Evolutionary conservation across 1,140 invertebrate genomes (phyloP).

Genomic region (Pogonomyrmex californicus): DNA sequence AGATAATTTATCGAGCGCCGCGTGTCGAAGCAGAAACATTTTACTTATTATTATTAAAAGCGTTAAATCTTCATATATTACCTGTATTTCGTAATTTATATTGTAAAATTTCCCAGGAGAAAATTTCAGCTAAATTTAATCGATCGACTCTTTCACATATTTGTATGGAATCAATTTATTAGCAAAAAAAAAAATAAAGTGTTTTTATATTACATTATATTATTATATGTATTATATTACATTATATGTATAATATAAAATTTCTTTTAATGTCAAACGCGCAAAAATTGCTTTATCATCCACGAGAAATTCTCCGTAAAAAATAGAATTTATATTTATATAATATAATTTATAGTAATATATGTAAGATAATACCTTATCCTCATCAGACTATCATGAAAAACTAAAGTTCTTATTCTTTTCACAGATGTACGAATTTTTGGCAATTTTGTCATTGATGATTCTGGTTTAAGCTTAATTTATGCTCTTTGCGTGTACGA

Average conservation of each 20-base stretch:
- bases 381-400: no score
- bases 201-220: not conserved
- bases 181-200: not conserved
- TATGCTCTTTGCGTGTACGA: slow-evolving; percentile 3
- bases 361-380: not conserved
- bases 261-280: not conserved
- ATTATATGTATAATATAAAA: not conserved
- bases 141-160: not conserved
- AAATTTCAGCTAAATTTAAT: not conserved
- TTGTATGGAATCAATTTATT: not conserved
- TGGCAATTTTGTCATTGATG: not conserved
- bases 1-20: not conserved
- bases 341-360: no score
- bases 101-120: not conserved
- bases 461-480: slow-evolving; percentile 15
- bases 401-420: not conserved
- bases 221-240: not conserved
- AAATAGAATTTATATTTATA: not conserved
- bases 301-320: not conserved
- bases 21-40: not conserved
- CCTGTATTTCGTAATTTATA: not conserved
- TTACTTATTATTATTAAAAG: not conserved
- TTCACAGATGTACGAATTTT: not conserved
- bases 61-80: no score
- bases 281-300: not conserved